These are phyloP conservation scores for Drosophila formosana DNA, from an alignment of 2,888 invertebrate genomes.

Conservation along the genomic window DNA sequence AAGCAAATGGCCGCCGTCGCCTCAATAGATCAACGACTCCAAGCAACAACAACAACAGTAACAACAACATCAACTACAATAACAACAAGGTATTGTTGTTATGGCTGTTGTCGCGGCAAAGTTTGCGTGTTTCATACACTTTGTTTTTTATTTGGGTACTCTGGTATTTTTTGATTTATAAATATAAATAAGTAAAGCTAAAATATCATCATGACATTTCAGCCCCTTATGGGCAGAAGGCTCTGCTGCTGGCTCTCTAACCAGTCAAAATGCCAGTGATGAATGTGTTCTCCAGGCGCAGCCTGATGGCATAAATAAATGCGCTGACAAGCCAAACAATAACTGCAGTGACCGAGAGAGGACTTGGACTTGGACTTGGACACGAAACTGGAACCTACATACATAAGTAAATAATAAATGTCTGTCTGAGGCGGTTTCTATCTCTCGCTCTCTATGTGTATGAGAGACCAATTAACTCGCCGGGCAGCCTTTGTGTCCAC, in stretches of 20 bases:
- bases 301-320: slow-evolving; percentile 66
- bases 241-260: slow-evolving; percentile 9
- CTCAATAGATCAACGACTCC: slow-evolving; percentile 70
- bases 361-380: slow-evolving; percentile 20
- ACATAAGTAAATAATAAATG: not conserved
- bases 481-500: slow-evolving; percentile 59
- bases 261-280: slow-evolving; percentile 53
- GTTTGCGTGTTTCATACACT: slow-evolving; percentile 73
- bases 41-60: slow-evolving; percentile 36
- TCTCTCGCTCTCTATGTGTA: slow-evolving; percentile 10
- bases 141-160: slow-evolving; percentile 29
- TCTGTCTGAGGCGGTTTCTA: slow-evolving; percentile 1
- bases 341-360: slow-evolving; percentile 35
- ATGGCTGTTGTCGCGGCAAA: slow-evolving; percentile 56
- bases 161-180: slow-evolving; percentile 77
- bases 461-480: slow-evolving; percentile 57
- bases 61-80: slow-evolving; percentile 5
- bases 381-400: not conserved
- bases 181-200: slow-evolving; percentile 68
- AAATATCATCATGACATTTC: slow-evolving; percentile 68
- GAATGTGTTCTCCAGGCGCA: slow-evolving; percentile 74
- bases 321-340: slow-evolving; percentile 56
- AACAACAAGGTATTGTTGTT: slow-evolving; percentile 25
- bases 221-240: slow-evolving; percentile 9
- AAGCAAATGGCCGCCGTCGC: slow-evolving; percentile 58